Base-by-base conservation (phyloP, 1,140 invertebrate genomes). In the Maniola jurtina region DNA sequence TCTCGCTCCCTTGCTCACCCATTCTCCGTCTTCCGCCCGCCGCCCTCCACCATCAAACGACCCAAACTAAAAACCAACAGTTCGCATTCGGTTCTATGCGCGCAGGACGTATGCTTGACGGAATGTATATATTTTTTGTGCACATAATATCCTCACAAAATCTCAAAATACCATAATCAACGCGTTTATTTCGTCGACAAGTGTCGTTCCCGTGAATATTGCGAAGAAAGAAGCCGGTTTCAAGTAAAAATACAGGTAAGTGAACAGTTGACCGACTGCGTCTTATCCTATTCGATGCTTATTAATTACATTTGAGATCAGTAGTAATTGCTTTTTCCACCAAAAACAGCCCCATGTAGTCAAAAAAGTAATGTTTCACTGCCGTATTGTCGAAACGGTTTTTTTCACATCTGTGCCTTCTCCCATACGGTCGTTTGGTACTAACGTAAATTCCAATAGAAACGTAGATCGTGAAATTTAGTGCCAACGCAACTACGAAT, bases 91-190 rank as follows among this genome's bases (percentile, higher is more conserved):
- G 80, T 84, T 83, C 75, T 80, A 71, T 79, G 75, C 77, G 83
- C 73, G 83, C 64, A 64, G 76, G 86, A 87, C 87, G 84, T 80
- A 73, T 79, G 76, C 75, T 83, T 64, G 81, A 76, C 86, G 89
- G 79, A 79, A 91, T 90, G 90, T 87, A 77, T 87, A 83, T 81
- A 85, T 90, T 89, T 90, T 89, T 86, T 86, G 86, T 91, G 88
- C 83, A 90, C 70, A 81, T 88, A 59, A 90, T 86, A 89, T 85
- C 81, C 73, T 86, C 80, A 72, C 84, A 87, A 87, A 87, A 83
- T 70, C 79, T 87, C 61, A 90, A 88, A 88, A 90, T 90, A 88
- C 84, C 88, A 76, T 89, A 84, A 83, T 84, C 75, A 72, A 77
- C 67, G 79, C 79, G 76, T 79, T 81, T 70, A 73, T 75, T 71